Evolutionary conservation across 92 coral and sea anemone species (phyloP).

Genomic region (Phenganax subtilis): DNA sequence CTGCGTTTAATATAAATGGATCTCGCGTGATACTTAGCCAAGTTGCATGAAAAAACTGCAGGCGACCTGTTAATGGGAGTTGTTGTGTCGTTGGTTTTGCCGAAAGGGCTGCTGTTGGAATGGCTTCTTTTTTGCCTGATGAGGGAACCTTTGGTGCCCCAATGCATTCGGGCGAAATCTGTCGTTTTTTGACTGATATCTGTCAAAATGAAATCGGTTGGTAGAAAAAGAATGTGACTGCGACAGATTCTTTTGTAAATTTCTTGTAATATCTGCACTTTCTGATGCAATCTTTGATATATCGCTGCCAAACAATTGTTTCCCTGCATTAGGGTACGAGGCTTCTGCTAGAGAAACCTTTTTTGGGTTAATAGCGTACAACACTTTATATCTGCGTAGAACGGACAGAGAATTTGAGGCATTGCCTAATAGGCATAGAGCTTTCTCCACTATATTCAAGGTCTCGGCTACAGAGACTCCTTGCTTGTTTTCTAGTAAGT

Average conservation of each 20-base stretch:
- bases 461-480: neutral
- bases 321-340: constrained; percentile 18
- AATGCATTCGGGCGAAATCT: constrained; percentile 16
- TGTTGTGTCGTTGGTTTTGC: neutral
- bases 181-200: constrained; percentile 16
- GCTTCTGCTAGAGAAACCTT: constrained; percentile 17
- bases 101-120: constrained; percentile 22
- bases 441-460: neutral
- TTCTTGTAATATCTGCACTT: neutral
- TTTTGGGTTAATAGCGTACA: constrained; percentile 18
- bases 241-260: constrained; percentile 10
- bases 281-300: constrained; percentile 15
- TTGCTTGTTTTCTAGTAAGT: constrained; percentile 12
- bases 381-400: constrained; percentile 1
- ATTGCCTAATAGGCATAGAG: constrained; percentile 10
- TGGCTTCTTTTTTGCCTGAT: neutral
- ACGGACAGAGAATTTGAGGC: constrained; percentile 12
- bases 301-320: constrained; percentile 22
- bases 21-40: constrained; percentile 39
- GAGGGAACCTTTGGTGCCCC: neutral
- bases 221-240: neutral
- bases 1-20: constrained; percentile 23
- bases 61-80: constrained; percentile 36
- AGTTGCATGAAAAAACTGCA: constrained; percentile 22
- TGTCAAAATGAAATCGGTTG: neutral